Evolutionary conservation across 2,113 vertebrate species (phyloP).

Genomic region (Coregonus clupeaformis): DNA sequence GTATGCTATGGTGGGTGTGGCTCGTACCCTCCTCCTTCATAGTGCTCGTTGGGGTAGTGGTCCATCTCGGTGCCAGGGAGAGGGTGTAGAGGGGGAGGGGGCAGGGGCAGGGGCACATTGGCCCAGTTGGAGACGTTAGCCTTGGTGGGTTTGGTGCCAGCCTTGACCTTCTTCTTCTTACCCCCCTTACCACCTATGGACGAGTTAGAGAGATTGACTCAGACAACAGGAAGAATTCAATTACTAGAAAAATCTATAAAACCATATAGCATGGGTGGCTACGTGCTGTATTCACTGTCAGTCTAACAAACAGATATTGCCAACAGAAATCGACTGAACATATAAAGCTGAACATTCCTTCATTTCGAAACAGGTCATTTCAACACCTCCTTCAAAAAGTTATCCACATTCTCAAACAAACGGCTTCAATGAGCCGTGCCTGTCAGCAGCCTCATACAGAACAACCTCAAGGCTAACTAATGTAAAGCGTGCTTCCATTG

Average conservation of each 20-base stretch:
- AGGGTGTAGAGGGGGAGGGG: slow-evolving; percentile 92
- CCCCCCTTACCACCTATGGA: slow-evolving; percentile 93
- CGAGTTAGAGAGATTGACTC: slow-evolving; percentile 19
- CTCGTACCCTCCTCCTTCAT: slow-evolving; percentile 86
- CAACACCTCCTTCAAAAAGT: slow-evolving; percentile 40
- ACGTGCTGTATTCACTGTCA: slow-evolving; percentile 33
- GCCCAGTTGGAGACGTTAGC: slow-evolving; percentile 94
- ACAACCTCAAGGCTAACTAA: slow-evolving; percentile 64
- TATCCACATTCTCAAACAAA: slow-evolving; percentile 45
- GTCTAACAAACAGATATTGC: slow-evolving; percentile 34
- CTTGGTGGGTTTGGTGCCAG: slow-evolving; percentile 85
- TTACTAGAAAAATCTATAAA: slow-evolving; percentile 39
- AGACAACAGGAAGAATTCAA: slow-evolving; percentile 17
- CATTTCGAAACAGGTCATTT: slow-evolving; percentile 34
- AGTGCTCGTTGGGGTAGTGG: slow-evolving; percentile 87
- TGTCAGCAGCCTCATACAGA: slow-evolving; percentile 47
- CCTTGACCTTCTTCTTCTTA: slow-evolving; percentile 98
- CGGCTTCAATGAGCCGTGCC: slow-evolving; percentile 41
- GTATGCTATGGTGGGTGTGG: background rate
- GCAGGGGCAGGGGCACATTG: slow-evolving; percentile 90
- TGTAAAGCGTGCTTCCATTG: slow-evolving; percentile 65
- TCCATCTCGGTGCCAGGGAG: slow-evolving; percentile 95
- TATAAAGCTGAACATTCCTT: slow-evolving; percentile 33
- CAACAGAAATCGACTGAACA: slow-evolving; percentile 38
- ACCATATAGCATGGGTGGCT: slow-evolving; percentile 8